Evolutionary conservation across 1,140 invertebrate species (phyloP), one percentile per base, ranked within the genome.

Genomic region (Zaprionus taronus): DNA sequence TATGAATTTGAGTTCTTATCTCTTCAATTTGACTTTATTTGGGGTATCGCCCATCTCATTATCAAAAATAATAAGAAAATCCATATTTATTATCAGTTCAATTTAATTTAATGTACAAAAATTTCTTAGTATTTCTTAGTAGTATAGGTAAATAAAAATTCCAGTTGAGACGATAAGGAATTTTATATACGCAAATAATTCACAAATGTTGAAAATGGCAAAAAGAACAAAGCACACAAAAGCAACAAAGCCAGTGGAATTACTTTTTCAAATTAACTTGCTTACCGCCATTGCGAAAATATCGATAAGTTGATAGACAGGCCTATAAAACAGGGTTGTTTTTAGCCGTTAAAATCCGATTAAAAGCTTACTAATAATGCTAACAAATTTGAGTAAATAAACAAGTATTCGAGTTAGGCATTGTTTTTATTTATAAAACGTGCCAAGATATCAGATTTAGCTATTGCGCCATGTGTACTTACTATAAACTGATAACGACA

Each of bases 401-500:
- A 20, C n/a, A 20, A 24, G 2, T 14, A 51, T 4, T 12, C n/a
- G n/a, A 24, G 7, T 3, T 17, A n/a, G n/a, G 7, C 5, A 9
- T 44, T 22, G 17, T 22, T 49, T 49, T 22, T 3, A 12, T 22
- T 49, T 22, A 44, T 2, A 17, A 44, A 6, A 17, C 17, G 41
- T 17, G n/a, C 7, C 6, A 41, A 17, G 7, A 7, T 17, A 6
- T 41, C 38, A 7, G 7, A 47, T 5, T 15, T n/a, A 2, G 0
- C 2, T 3, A 15, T n/a, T 41, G 5, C 6, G n/a, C 41, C 2
- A 47, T 47, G 41, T 47, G 41, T 47, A 20, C 6, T 47, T 7
- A 22, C 47, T 24, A 24, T 20, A 14, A 22, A 20, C 55, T 58
- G 55, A 66, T 58, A 58, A 58, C 38, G 31, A 26, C 24, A 24